A percentile compares a stretch with the other conserved stretches of the same genome.
Evolutionary conservation across 1,140 invertebrate genomes (phyloP).

Genomic region (Centruroides sculpturatus): DNA sequence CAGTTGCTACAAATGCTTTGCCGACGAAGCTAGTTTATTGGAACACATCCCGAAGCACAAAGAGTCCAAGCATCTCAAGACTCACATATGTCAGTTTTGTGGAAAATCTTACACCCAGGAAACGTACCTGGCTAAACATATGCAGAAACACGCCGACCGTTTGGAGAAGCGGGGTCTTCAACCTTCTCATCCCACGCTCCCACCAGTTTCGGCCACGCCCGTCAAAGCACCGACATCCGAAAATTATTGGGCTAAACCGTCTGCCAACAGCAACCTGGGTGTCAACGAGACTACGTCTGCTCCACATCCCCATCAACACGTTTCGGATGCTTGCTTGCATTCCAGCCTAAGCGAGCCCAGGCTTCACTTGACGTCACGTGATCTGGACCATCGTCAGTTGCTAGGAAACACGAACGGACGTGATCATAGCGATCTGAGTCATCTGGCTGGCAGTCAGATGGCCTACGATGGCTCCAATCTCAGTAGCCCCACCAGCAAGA

Average conservation of each 20-base stretch:
- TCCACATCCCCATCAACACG: background rate
- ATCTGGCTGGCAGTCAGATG: constrained; percentile 5
- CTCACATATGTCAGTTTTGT: constrained; percentile 97
- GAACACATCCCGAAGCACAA: constrained; percentile 99
- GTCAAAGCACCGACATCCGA: constrained; percentile 5
- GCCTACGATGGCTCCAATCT: constrained; percentile 5
- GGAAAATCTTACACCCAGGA: constrained; percentile 99
- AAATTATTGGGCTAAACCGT: constrained; percentile 9
- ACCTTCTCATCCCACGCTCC: background rate
- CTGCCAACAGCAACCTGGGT: constrained; percentile 4
- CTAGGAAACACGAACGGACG: background rate
- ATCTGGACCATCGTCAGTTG: background rate
- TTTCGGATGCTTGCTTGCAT: background rate
- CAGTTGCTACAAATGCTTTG: constrained; percentile 95
- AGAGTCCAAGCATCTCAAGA: constrained; percentile 98
- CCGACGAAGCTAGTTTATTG: constrained; percentile 78
- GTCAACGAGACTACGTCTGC: background rate
- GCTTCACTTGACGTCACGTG: constrained; percentile 2
- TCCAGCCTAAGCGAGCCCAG: constrained; percentile 7
- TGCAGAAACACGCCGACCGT: constrained; percentile 59
- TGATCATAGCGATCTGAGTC: constrained; percentile 5
- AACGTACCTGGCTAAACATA: constrained; percentile 95
- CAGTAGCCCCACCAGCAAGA: constrained; percentile 1
- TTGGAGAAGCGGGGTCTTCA: constrained; percentile 10
- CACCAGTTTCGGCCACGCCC: constrained; percentile 1